Base-by-base conservation (phyloP, 2,888 invertebrate genomes). In the Cephus pygmeus region DNA sequence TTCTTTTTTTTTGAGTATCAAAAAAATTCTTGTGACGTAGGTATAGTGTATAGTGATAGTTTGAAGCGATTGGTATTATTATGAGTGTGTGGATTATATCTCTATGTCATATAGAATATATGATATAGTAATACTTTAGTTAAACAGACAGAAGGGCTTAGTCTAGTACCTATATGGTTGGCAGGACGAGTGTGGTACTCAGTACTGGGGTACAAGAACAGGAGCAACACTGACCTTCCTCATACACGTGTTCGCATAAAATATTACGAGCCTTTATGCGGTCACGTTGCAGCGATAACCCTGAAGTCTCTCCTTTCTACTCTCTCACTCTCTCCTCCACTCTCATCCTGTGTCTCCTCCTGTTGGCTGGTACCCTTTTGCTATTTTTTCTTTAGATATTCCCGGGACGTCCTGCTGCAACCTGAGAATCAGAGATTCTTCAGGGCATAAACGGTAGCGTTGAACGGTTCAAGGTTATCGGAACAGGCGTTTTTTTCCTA, bases 181-280 rank as follows among this genome's bases (percentile, higher is more conserved):
- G 56, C 9, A 56, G 56, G 23, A 56, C 56, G 56, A 56, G 56
- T 56, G 56, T 34, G 71, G 71, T 34, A 12, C 31, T 31, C 71
- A 31, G 71, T 71, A 33, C 71, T 34, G 71, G 12, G 31, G 34
- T 81, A 85, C 79, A 84, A 85, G 85, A 85, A 85, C 87, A 86
- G 88, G 79, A 86, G 85, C 83, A 85, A 83, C 85, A 87, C 89
- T 90, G 90, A 89, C 90, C 89, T 90, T 89, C 86, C 87, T 85
- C 85, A 87, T 88, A 89, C 89, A 89, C 86, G 86, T 89, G 90
- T 88, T 87, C 87, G 83, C 88, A 85, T 87, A 86, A 87, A 88
- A 87, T 87, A 87, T 89, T 87, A 86, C 86, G 85, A 86, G 84
- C 84, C 82, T 85, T 82, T 82, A 83, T 82, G 83, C 83, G 86